Evolutionary conservation across 2,888 invertebrate species (phyloP).

Genomic region (Phrixothrix hirtus): DNA sequence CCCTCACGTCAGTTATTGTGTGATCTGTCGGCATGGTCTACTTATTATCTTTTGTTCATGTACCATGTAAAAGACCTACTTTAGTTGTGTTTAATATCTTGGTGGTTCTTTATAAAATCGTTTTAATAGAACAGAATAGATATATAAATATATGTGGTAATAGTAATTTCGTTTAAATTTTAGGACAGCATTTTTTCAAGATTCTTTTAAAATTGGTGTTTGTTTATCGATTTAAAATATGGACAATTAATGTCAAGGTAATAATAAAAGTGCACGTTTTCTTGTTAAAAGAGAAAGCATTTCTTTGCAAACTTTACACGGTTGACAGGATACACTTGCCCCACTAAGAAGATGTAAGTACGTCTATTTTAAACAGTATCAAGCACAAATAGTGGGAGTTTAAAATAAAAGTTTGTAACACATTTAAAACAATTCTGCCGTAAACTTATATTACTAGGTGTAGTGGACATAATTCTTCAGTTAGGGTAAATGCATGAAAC

Average conservation of each 20-base stretch:
- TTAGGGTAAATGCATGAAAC: too few relatives aligned
- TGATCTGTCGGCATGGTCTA: constrained; percentile 17
- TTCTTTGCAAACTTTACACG: constrained; percentile 14
- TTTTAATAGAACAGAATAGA: too few relatives aligned
- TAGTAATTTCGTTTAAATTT: too few relatives aligned
- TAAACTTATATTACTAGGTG: constrained; percentile 44
- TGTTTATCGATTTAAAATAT: neutral
- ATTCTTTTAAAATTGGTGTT: neutral
- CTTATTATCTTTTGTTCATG: constrained; percentile 12
- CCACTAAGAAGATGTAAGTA: constrained; percentile 19
- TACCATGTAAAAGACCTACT: constrained; percentile 10
- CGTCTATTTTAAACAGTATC: too few relatives aligned
- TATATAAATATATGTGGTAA: too few relatives aligned
- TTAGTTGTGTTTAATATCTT: constrained; percentile 2
- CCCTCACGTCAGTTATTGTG: constrained; percentile 2
- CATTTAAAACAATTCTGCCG: constrained; percentile 48
- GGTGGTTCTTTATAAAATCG: constrained; percentile 13
- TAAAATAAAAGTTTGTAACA: constrained; percentile 40
- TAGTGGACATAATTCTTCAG: constrained; percentile 33
- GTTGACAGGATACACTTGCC: constrained; percentile 11
- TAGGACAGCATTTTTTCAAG: neutral
- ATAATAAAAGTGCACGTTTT: constrained; percentile 1
- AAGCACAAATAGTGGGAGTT: constrained; percentile 19
- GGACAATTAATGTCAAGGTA: constrained; percentile 1
- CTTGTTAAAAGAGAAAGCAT: constrained; percentile 16